Evolutionary conservation across 2,797 vertebrate species (phyloP).

Genomic region (Fistularia commersonii): DNA sequence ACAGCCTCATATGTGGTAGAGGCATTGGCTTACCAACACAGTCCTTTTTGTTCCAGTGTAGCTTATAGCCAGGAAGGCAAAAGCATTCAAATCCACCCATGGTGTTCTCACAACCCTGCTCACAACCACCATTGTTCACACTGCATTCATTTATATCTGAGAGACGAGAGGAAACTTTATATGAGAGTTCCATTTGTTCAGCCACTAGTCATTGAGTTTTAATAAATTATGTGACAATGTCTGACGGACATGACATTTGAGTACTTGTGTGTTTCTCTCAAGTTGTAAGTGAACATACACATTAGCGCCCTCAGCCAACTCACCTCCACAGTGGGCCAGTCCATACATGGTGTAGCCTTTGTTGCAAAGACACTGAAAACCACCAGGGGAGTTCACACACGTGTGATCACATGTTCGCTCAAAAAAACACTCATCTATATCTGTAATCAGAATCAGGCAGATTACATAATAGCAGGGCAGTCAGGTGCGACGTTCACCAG

Average conservation of each 20-base stretch:
- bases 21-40: constrained; percentile 90
- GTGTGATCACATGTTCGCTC: constrained; percentile 94
- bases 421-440: constrained; percentile 96
- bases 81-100: constrained; percentile 86
- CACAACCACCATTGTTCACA: constrained; percentile 92
- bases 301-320: constrained; percentile 34
- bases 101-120: constrained; percentile 88
- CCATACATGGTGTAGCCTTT: constrained; percentile 92
- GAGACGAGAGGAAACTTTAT: constrained; percentile 25
- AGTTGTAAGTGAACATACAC: constrained; percentile 19
- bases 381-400: constrained; percentile 91
- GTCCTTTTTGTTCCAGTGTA: constrained; percentile 98
- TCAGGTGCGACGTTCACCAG: constrained; percentile 39
- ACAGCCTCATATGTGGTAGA: constrained; percentile 45
- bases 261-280: constrained; percentile 17
- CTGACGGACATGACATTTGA: no score
- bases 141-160: constrained; percentile 95
- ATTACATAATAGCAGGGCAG: constrained; percentile 60
- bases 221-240: no score
- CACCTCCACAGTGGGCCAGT: constrained; percentile 94
- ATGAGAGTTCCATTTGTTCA: not conserved
- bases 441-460: constrained; percentile 78
- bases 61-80: constrained; percentile 85
- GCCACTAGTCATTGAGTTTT: no score
- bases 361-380: constrained; percentile 90